Conservation (phyloP, 2,113 vertebrate species). For the Anolis carolinensis region DNA sequence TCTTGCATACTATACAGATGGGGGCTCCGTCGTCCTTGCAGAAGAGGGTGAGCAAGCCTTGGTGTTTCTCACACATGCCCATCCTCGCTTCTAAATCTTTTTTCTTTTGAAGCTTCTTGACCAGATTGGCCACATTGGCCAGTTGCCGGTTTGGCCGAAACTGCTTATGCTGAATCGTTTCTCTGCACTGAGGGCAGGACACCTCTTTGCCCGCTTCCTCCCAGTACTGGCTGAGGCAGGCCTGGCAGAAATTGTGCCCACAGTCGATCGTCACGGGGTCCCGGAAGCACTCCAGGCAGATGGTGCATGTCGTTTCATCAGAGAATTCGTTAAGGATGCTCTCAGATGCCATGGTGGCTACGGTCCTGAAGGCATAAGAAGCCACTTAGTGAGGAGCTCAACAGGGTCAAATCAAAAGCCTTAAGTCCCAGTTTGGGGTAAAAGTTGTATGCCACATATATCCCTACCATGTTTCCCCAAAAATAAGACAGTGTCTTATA, state of each 20-base stretch:
- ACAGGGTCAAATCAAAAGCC: background rate
- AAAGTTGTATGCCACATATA: no score
- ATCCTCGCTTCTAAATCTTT: no score
- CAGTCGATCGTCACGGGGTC: background rate
- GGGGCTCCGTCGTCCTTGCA: background rate
- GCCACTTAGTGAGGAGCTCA: background rate
- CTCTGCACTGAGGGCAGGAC: background rate
- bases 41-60: background rate
- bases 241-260: conserved; percentile 10
- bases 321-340: background rate
- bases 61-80: background rate
- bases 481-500: no score
- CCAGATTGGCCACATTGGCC: background rate
- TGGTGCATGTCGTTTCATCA: background rate
- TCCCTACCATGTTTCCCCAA: no score
- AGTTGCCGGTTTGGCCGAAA: background rate
- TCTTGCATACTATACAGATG: background rate
- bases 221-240: background rate
- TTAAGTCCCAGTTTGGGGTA: no score
- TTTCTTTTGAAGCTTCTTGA: background rate
- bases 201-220: background rate
- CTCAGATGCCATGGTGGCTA: background rate
- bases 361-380: background rate
- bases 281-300: background rate
- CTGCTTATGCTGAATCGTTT: background rate